These are phyloP conservation scores for Baronia brevicornis DNA, from an alignment of 2,888 invertebrate genomes.

Conservation along the genomic window DNA sequence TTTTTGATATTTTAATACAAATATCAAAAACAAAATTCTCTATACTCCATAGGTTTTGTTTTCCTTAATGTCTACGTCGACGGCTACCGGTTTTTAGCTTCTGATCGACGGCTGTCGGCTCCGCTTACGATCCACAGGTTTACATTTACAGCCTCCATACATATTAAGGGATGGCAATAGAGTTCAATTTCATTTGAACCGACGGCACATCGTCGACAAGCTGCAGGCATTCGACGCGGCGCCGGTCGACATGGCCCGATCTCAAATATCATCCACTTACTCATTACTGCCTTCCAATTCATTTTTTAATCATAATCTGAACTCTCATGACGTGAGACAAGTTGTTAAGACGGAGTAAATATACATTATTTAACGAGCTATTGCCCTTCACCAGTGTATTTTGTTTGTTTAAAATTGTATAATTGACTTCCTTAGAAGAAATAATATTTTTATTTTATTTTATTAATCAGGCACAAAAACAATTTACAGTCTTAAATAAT, in stretches of 20 bases:
- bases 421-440: too few species aligned
- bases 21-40: conserved; percentile 18
- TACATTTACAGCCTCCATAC: conserved; percentile 21
- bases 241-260: conserved; percentile 63
- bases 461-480: conserved; percentile 31
- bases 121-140: conserved; percentile 49
- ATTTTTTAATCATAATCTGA: conserved; percentile 66
- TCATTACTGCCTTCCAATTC: conserved; percentile 65
- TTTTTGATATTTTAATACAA: conserved; percentile 21
- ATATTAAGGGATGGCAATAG: conserved; percentile 23
- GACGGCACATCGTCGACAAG: conserved; percentile 21
- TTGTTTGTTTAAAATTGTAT: too few species aligned
- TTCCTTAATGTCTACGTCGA: conserved; percentile 62
- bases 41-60: conserved; percentile 57
- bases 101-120: conserved; percentile 75
- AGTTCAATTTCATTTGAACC: conserved; percentile 25
- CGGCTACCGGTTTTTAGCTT: conserved; percentile 74
- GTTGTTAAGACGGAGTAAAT: conserved; percentile 32
- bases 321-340: conserved; percentile 29
- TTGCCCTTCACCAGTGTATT: conserved; percentile 12
- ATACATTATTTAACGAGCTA: conserved; percentile 35
- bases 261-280: conserved; percentile 73
- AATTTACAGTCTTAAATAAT: too few species aligned
- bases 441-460: conserved; percentile 18
- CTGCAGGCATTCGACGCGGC: conserved; percentile 56